Conservation (phyloP, 2,888 invertebrate genomes). For the Pristionchus mayeri region DNA sequence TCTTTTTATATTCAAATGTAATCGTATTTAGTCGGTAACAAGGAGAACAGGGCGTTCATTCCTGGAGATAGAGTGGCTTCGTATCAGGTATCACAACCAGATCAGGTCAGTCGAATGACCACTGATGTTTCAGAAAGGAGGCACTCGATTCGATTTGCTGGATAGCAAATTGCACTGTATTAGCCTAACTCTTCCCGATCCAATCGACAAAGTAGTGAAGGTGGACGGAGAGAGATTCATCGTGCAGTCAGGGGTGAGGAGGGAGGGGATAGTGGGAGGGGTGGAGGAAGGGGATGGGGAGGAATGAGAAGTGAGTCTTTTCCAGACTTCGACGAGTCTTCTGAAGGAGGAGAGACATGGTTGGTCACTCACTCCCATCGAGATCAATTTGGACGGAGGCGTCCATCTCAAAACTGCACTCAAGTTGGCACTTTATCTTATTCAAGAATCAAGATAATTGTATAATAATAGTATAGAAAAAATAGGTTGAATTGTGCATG, state of each 20-base stretch:
- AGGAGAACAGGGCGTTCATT: constrained; percentile 15
- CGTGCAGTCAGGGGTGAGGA: constrained; percentile 49
- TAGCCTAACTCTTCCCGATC: not conserved
- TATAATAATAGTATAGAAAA: too few species aligned
- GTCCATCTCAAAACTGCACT: constrained; percentile 1
- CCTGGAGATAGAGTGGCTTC: constrained; percentile 8
- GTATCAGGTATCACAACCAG: not conserved
- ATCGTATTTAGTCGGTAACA: not conserved
- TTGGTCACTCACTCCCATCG: constrained; percentile 10
- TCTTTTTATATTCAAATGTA: not conserved
- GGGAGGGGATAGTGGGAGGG: constrained; percentile 23
- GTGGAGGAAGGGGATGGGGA: not conserved
- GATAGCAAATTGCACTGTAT: not conserved
- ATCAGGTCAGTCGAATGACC: not conserved
- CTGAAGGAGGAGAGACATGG: constrained; percentile 38
- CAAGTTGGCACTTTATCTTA: not conserved
- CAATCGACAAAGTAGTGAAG: constrained; percentile 49
- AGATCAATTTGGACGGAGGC: not conserved
- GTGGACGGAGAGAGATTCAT: constrained; percentile 54
- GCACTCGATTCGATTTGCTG: constrained; percentile 32
- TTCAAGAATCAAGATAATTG: too few species aligned
- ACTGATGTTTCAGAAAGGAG: constrained; percentile 10
- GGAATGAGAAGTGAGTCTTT: not conserved
- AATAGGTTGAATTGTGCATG: too few species aligned
- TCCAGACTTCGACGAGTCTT: not conserved